Percentiles rank a stretch among this genome's conserved stretches.
These are phyloP conservation scores for Tringa solitaria DNA, from an alignment of 2,113 vertebrate genomes.

Conservation along the genomic window DNA sequence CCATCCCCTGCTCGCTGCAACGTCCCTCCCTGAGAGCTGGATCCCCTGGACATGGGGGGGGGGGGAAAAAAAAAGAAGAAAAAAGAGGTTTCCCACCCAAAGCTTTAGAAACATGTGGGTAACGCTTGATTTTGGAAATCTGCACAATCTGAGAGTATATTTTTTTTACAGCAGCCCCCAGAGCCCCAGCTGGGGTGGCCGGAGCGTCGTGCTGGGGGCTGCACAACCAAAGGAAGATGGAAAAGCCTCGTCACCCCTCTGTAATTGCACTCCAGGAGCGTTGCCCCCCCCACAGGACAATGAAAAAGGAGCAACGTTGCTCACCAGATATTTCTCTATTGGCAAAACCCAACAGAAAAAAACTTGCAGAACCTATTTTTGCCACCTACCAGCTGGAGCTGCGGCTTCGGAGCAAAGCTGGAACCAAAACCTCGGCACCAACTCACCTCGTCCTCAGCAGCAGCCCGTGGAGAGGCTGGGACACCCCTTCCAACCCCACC, in stretches of 20 bases:
- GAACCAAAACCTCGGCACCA: not conserved
- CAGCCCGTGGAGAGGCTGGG: accelerated
- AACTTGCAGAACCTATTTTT: not conserved
- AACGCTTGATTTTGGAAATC: accelerated
- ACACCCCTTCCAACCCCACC: accelerated
- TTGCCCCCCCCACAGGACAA: not conserved
- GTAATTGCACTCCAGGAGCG: not conserved
- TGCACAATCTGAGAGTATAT: accelerated
- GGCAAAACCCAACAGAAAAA: not conserved
- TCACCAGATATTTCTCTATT: accelerated
- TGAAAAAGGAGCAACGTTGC: not conserved
- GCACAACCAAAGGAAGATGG: not conserved
- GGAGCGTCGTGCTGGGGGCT: accelerated
- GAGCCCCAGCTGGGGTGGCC: not conserved
- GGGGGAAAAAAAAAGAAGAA: too few relatives aligned
- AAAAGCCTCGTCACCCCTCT: not conserved
- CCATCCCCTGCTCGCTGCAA: not conserved
- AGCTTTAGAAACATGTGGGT: accelerated
- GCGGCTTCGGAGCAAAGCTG: not conserved
- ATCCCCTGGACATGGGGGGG: too few relatives aligned
- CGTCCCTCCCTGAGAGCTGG: accelerated
- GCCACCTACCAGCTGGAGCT: not conserved
- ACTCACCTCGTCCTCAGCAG: not conserved
- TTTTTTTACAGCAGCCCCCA: not conserved
- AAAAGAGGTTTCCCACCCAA: not conserved